Evolutionary conservation across 2,113 vertebrate species (phyloP).

Genomic region (Malurus alboscapulatus): DNA sequence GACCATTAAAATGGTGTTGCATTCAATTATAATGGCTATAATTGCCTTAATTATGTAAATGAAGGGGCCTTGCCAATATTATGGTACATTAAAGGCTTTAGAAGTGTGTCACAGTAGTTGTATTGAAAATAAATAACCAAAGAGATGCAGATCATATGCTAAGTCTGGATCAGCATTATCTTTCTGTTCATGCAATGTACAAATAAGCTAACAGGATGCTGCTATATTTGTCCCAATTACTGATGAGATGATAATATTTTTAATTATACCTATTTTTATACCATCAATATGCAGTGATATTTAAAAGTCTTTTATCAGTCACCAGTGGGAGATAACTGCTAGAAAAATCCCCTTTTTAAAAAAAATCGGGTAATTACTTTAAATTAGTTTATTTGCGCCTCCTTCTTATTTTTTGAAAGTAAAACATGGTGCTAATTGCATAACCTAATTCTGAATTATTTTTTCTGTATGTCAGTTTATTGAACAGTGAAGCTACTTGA

Average conservation of each 20-base stretch:
- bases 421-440: background rate
- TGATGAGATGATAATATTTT: background rate
- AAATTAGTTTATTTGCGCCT: background rate
- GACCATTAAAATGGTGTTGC: constrained; percentile 21
- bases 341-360: background rate
- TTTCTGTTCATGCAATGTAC: background rate
- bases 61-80: background rate
- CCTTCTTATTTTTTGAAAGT: background rate
- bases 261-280: background rate
- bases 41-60: constrained; percentile 55
- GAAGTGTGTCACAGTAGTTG: constrained; percentile 14
- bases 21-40: constrained; percentile 1
- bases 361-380: background rate
- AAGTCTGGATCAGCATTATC: constrained; percentile 2
- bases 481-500: background rate
- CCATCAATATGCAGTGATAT: background rate
- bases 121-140: constrained; percentile 4
- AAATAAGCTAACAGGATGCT: background rate
- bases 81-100: constrained; percentile 36
- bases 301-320: background rate
- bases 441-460: background rate
- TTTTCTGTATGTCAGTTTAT: background rate
- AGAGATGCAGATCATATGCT: background rate
- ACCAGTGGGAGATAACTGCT: background rate
- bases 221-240: background rate